Conservation (phyloP, 2,888 invertebrate species). For the Catocala sponsa region DNA sequence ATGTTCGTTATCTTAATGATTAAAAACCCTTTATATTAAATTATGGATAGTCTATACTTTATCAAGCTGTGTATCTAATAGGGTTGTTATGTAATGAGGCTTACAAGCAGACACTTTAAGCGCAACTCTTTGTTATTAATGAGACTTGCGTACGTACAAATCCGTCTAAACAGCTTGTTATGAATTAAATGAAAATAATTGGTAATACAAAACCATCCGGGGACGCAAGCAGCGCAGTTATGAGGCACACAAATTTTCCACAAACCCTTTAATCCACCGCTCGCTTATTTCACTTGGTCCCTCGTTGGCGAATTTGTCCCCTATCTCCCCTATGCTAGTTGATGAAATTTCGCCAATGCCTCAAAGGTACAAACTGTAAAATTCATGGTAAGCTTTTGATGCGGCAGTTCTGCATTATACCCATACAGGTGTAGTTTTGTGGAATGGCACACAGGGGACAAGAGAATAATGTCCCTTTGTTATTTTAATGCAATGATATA, state of each 20-base stretch:
- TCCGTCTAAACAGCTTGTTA: constrained; percentile 69
- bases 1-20: neutral
- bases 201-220: constrained; percentile 85
- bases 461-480: constrained; percentile 58
- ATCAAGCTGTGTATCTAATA: constrained; percentile 3
- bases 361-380: constrained; percentile 70
- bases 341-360: constrained; percentile 80
- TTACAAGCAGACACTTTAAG: constrained; percentile 21
- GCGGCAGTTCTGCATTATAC: constrained; percentile 58
- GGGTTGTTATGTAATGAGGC: constrained; percentile 3
- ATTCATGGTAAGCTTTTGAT: constrained; percentile 74
- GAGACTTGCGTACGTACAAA: constrained; percentile 44
- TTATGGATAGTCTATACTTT: no score
- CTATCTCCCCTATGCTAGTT: constrained; percentile 62
- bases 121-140: constrained; percentile 48
- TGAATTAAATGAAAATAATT: constrained; percentile 82
- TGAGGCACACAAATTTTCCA: constrained; percentile 84
- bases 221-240: constrained; percentile 68
- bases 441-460: constrained; percentile 65
- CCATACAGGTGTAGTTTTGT: constrained; percentile 62
- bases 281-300: constrained; percentile 86
- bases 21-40: no score
- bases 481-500: constrained; percentile 59
- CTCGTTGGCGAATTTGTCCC: constrained; percentile 75
- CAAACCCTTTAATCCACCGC: constrained; percentile 86